A percentile compares a stretch with the other conserved stretches of the same genome.
Evolutionary conservation across 1,140 invertebrate species (phyloP).

Genomic region (Harlomillsia oculata): DNA sequence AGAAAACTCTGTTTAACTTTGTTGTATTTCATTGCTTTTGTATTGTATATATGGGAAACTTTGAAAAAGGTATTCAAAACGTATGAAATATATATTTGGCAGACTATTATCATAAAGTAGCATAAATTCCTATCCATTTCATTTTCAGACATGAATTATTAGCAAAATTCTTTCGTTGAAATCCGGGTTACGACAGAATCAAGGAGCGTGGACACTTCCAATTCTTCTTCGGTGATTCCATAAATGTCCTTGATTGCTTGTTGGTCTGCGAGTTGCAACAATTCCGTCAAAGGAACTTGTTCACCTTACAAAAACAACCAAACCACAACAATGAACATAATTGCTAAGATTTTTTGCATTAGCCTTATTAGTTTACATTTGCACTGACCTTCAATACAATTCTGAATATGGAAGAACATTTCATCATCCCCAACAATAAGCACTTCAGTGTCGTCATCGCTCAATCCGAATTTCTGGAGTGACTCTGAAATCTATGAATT

Average conservation of each 20-base stretch:
- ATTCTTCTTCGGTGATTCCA: slow-evolving; percentile 46
- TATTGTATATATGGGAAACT: too few relatives aligned
- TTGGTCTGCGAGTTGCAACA: slow-evolving; percentile 43
- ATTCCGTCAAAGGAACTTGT: slow-evolving; percentile 40
- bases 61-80: too few relatives aligned
- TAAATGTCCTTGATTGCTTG: slow-evolving; percentile 48
- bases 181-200: slow-evolving; percentile 53
- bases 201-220: slow-evolving; percentile 42
- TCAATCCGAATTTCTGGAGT: slow-evolving; percentile 53
- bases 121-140: too few relatives aligned
- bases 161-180: slow-evolving; percentile 47
- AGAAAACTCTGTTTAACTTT: too few relatives aligned
- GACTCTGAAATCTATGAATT: slow-evolving; percentile 40
- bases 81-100: too few relatives aligned
- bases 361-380: too few relatives aligned
- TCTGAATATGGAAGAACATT: slow-evolving; percentile 38
- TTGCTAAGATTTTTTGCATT: too few relatives aligned
- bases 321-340: too few relatives aligned
- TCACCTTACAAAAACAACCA: too few relatives aligned
- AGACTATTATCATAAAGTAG: too few relatives aligned
- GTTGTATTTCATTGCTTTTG: too few relatives aligned
- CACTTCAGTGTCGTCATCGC: slow-evolving; percentile 47
- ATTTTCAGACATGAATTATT: too few relatives aligned
- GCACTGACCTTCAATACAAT: slow-evolving; percentile 44
- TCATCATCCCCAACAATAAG: slow-evolving; percentile 46